Conservation (phyloP, 2,113 vertebrate species). For the Cebus imitator region DNA sequence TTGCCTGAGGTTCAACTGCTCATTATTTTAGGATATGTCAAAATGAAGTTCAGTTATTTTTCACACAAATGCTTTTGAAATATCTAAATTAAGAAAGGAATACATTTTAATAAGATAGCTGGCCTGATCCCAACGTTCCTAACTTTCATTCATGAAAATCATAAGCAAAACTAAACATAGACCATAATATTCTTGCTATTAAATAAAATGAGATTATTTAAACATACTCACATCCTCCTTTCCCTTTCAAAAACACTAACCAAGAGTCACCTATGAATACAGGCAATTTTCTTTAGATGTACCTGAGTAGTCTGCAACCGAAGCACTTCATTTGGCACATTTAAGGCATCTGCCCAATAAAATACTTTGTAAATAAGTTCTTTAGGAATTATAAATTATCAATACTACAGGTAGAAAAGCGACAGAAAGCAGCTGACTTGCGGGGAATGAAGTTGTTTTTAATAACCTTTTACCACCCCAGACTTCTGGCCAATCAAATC, state of each 20-base stretch:
- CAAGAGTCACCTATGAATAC: not conserved
- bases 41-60: constrained; percentile 18
- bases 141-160: constrained; percentile 42
- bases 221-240: not conserved
- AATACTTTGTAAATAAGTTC: not conserved
- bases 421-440: not conserved
- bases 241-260: not conserved
- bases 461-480: not conserved
- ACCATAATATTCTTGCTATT: not conserved
- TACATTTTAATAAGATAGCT: not conserved
- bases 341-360: not conserved
- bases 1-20: not conserved
- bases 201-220: not conserved
- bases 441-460: not conserved
- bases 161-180: not conserved
- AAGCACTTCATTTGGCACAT: not conserved
- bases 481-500: constrained; percentile 13
- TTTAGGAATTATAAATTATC: constrained; percentile 38
- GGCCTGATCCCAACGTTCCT: not conserved
- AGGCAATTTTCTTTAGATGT: not conserved
- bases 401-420: not conserved
- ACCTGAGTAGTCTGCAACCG: not conserved
- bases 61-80: not conserved
- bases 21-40: constrained; percentile 12
- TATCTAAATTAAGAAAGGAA: not conserved